Evolutionary conservation across 2,888 invertebrate species (phyloP).

Genomic region (Artemia sinica): DNA sequence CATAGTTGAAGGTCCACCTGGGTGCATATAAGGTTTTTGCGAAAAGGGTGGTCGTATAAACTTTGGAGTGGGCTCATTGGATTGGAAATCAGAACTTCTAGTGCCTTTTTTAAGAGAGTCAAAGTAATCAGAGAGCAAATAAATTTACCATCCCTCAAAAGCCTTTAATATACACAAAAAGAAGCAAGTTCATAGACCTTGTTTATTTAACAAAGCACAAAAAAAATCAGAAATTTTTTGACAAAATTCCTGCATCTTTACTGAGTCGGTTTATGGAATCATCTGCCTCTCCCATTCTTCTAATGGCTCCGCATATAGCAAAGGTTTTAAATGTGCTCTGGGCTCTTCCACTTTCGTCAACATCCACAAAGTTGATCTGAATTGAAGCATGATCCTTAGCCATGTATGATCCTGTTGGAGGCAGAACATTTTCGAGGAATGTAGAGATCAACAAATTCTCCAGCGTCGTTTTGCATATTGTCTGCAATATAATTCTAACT

Average conservation of each 20-base stretch:
- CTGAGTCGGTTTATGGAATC: constrained; percentile 85
- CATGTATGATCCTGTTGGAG: constrained; percentile 90
- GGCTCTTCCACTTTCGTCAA: constrained; percentile 87
- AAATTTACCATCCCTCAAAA: no score
- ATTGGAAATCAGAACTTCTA: no score
- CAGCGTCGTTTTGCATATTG: constrained; percentile 96
- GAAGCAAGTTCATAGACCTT: neutral
- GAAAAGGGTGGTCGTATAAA: no score
- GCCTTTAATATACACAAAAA: neutral
- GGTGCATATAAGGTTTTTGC: no score
- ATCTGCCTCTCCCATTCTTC: constrained; percentile 93
- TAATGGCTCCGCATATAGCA: constrained; percentile 89
- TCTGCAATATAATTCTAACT: constrained; percentile 15
- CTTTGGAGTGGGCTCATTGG: no score
- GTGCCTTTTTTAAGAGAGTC: no score
- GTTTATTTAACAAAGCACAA: neutral
- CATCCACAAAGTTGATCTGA: constrained; percentile 87
- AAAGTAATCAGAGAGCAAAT: no score
- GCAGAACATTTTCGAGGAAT: constrained; percentile 98
- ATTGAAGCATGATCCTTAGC: constrained; percentile 98
- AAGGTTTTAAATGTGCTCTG: constrained; percentile 74
- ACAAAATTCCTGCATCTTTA: constrained; percentile 78
- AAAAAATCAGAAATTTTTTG: constrained; percentile 47
- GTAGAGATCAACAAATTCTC: constrained; percentile 96
- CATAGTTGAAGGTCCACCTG: no score